These are phyloP conservation scores for Capitulum mitella DNA, from an alignment of 2,888 invertebrate genomes.

Conservation along the genomic window DNA sequence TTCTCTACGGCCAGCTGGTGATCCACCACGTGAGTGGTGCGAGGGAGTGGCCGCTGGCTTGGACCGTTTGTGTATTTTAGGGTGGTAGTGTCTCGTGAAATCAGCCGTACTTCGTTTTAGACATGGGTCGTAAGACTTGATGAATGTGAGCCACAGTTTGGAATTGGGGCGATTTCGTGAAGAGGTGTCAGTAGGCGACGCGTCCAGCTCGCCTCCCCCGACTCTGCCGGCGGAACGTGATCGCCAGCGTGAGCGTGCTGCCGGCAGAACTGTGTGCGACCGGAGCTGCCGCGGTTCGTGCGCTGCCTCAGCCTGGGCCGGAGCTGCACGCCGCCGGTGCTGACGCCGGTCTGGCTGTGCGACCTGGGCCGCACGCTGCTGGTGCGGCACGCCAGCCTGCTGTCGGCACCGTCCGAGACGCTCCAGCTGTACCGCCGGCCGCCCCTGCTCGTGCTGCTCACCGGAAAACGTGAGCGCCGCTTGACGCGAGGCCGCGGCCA, in stretches of 20 bases:
- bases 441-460: slow-evolving; percentile 9
- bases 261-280: background rate
- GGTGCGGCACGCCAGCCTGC: background rate
- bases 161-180: no score
- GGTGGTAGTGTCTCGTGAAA: no score
- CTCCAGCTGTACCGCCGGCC: background rate
- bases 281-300: background rate
- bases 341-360: background rate
- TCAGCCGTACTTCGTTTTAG: no score
- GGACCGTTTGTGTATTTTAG: no score
- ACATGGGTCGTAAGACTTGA: no score
- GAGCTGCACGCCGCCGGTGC: background rate
- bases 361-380: background rate
- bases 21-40: background rate
- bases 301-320: background rate
- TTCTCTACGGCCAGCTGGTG: background rate
- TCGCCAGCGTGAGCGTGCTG: no score
- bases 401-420: background rate
- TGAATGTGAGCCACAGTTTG: no score
- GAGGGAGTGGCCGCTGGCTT: no score
- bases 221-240: no score
- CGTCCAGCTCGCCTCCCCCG: no score
- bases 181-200: no score
- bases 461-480: background rate
- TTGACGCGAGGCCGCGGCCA: background rate